phyloP scores from a whole-genome alignment of 2,888 invertebrate species.

The Eupithecia subfuscata region DNA sequence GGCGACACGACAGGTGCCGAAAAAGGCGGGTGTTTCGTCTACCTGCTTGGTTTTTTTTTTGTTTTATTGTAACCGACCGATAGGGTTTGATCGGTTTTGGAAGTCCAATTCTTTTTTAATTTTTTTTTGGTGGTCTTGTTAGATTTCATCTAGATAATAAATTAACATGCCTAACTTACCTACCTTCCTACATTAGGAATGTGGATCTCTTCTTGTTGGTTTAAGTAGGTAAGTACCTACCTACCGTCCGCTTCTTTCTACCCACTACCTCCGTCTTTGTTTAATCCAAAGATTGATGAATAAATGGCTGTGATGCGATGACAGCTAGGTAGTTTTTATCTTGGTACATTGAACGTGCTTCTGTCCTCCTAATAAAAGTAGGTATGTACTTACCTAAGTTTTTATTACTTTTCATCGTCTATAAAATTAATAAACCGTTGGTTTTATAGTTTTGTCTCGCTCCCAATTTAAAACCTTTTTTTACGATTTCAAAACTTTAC shows the following conservation, averaged over 20 bases:
- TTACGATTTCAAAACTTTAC: too few species aligned
- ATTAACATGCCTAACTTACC: neutral
- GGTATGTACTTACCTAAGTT: too few species aligned
- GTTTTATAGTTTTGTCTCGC: neutral
- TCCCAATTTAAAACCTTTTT: neutral
- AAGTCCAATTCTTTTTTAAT: neutral
- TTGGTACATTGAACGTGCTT: neutral
- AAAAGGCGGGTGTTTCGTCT: conserved; percentile 36
- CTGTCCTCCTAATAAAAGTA: neutral
- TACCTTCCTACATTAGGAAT: neutral
- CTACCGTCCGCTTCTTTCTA: neutral
- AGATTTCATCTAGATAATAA: neutral
- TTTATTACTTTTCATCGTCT: neutral
- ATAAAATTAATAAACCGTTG: neutral
- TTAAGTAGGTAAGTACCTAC: neutral
- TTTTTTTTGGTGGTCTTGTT: neutral
- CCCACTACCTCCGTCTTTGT: conserved; percentile 18
- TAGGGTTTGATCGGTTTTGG: conserved; percentile 6
- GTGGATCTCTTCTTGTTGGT: neutral
- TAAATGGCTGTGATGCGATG: neutral
- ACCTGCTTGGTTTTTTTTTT: conserved; percentile 41
- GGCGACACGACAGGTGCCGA: conserved; percentile 46
- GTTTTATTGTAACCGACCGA: conserved; percentile 27
- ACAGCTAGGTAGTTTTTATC: neutral
- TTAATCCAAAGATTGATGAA: conserved; percentile 8